Evolutionary conservation across 2,113 vertebrate genomes (phyloP).

Genomic region (Mellivora capensis): DNA sequence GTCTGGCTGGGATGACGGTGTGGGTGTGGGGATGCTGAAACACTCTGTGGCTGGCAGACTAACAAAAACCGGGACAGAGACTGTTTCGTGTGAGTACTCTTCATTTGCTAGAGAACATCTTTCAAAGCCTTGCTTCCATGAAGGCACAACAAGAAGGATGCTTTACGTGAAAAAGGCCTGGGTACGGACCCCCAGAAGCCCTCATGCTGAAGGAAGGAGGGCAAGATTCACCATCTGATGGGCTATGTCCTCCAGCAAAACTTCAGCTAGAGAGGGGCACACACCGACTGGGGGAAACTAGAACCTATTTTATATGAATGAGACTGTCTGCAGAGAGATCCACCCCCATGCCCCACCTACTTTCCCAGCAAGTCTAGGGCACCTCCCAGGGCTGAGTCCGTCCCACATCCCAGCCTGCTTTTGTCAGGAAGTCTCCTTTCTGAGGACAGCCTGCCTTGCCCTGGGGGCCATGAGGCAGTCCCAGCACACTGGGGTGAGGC

Average conservation of each 20-base stretch:
- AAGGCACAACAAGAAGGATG: not conserved
- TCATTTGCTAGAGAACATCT: not conserved
- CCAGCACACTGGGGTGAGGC: not conserved
- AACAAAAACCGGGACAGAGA: not conserved
- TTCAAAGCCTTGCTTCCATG: not conserved
- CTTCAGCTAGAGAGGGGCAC: not conserved
- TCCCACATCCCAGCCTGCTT: not conserved
- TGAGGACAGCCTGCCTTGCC: not conserved
- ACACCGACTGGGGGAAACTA: fast-evolving
- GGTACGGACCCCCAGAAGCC: not conserved
- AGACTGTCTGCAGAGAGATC: not conserved
- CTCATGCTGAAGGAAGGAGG: too few species aligned
- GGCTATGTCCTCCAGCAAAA: not conserved
- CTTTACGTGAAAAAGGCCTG: not conserved
- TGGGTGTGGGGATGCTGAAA: not conserved
- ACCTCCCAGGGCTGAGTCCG: not conserved
- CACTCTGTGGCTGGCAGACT: not conserved
- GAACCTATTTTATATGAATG: not conserved
- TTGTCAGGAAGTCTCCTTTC: not conserved
- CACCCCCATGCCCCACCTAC: not conserved
- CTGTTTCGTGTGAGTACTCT: not conserved
- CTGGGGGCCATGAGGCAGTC: fast-evolving
- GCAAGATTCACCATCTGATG: fast-evolving
- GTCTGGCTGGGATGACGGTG: not conserved
- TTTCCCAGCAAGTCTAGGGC: not conserved